Base-by-base conservation (phyloP, 2,797 vertebrate species). In the Psittacula echo region DNA sequence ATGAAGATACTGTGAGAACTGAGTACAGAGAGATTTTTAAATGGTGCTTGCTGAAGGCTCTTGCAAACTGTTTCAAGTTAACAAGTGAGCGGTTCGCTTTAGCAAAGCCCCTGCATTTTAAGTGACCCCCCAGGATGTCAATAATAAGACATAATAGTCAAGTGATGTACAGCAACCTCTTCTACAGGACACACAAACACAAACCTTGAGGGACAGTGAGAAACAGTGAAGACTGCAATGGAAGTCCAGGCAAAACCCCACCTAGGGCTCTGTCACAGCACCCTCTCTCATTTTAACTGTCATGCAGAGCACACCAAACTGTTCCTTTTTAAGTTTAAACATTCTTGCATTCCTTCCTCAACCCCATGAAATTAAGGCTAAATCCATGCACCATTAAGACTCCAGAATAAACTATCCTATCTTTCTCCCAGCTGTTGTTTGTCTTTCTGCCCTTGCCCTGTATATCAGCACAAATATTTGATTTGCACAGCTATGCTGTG, bases 1-100 rank as follows among this genome's bases (percentile, higher is more conserved):
- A 95, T 99, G 99, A 32, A 99, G 98, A 94, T 99, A 98, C 85
- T 99, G 99, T 19, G 99, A 99, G 91, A 99, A 99, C 99, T 99
- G 91, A 87, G 94, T 4, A 65, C 66, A 74, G 50, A 86, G 48
- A 96, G 37, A 66, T 51, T 80, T 90, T 67, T 34, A 88, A 95
- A 93, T 82, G 65, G 72, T 64, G 67, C 74, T 90, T 83, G 58
- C 66, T 65, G 71, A 37, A 32, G 5, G 64, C 32, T 79, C 58
- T 6, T 30, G 16, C 8, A 62, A 86, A 26, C 34, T 42, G 21
- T 29, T 72, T 30, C 37, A 37, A 50, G 34, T 23, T 47, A 78
- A 67, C 64, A 76, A 34, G 2, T 0, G 5, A 80, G 64, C 0
- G 0, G 22, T 53, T 27, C 20, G 18, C 58, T 86, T 41, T 7